These are phyloP conservation scores for Himalopsyche tibetana DNA, from an alignment of 2,888 invertebrate genomes.

Conservation along the genomic window DNA sequence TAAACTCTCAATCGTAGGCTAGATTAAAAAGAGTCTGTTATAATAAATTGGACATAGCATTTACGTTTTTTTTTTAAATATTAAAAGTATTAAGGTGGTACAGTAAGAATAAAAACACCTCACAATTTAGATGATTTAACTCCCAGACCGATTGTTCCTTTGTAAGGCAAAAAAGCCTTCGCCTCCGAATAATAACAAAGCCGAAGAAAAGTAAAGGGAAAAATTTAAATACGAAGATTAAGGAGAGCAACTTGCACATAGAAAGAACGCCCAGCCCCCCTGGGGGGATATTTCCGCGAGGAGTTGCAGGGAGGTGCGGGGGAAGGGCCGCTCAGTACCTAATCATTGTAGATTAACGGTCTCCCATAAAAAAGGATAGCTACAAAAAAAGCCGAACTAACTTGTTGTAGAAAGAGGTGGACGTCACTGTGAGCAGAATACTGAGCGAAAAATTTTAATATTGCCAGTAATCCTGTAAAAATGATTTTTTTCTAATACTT, in stretches of 20 bases:
- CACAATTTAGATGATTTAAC: slow-evolving; percentile 49
- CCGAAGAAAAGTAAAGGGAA: slow-evolving; percentile 55
- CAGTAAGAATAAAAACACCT: slow-evolving; percentile 26
- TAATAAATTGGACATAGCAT: neutral
- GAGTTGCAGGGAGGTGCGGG: slow-evolving; percentile 22
- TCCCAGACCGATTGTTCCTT: slow-evolving; percentile 52
- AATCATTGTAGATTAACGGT: slow-evolving; percentile 62
- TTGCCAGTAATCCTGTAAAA: no score
- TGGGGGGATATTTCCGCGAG: slow-evolving; percentile 24
- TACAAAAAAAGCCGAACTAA: slow-evolving; percentile 51
- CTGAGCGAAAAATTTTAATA: slow-evolving; percentile 17
- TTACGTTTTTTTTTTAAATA: neutral
- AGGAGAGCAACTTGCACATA: slow-evolving; percentile 45
- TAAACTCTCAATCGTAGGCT: neutral
- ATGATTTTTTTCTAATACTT: no score
- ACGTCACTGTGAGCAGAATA: slow-evolving; percentile 37
- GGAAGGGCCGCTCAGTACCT: slow-evolving; percentile 53
- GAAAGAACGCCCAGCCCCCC: neutral
- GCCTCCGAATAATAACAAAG: slow-evolving; percentile 57
- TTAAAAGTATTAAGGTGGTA: slow-evolving; percentile 16
- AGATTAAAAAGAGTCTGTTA: slow-evolving; percentile 1
- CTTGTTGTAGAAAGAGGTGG: slow-evolving; percentile 45
- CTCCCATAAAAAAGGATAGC: slow-evolving; percentile 52
- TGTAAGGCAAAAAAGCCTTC: slow-evolving; percentile 55
- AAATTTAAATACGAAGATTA: slow-evolving; percentile 63